A percentile compares a stretch with the other conserved stretches of the same genome.
These are phyloP conservation scores for Crossaster papposus DNA, from an alignment of 53 echinoderm and acorn worm genomes.

Conservation along the genomic window DNA sequence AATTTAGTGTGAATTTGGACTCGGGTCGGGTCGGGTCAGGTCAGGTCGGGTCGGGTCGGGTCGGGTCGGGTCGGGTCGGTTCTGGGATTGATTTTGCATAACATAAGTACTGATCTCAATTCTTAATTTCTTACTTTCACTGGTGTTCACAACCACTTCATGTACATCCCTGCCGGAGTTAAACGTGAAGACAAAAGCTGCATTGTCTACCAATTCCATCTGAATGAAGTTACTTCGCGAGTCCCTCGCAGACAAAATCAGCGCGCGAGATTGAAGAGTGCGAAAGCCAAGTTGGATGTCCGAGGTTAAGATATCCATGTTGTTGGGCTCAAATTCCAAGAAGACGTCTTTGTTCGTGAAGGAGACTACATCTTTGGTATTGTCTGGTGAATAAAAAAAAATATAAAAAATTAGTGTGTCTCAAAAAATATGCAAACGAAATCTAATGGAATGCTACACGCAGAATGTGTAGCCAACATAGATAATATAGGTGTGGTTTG, in stretches of 20 bases:
- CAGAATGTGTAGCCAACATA: no score
- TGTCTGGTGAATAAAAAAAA: constrained; percentile 29
- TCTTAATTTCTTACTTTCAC: constrained; percentile 62
- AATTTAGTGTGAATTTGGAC: neutral
- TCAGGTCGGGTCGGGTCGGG: no score
- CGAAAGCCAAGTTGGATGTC: constrained; percentile 71
- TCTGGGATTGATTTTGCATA: no score
- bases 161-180: constrained; percentile 66
- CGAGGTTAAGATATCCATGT: constrained; percentile 55
- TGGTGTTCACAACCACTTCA: constrained; percentile 42
- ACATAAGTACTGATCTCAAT: no score
- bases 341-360: constrained; percentile 62
- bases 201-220: constrained; percentile 62
- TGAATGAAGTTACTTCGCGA: constrained; percentile 71
- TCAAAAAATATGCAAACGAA: no score
- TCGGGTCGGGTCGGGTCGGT: no score
- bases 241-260: constrained; percentile 75
- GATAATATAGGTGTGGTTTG: no score
- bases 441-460: no score
- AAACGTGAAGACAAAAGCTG: constrained; percentile 67
- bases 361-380: constrained; percentile 64
- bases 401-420: neutral
- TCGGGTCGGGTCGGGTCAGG: no score
- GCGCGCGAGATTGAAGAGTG: constrained; percentile 65
- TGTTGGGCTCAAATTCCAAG: constrained; percentile 59